These are phyloP conservation scores for Luehdorfia chinensis DNA, from an alignment of 1,140 invertebrate genomes.

Conservation along the genomic window DNA sequence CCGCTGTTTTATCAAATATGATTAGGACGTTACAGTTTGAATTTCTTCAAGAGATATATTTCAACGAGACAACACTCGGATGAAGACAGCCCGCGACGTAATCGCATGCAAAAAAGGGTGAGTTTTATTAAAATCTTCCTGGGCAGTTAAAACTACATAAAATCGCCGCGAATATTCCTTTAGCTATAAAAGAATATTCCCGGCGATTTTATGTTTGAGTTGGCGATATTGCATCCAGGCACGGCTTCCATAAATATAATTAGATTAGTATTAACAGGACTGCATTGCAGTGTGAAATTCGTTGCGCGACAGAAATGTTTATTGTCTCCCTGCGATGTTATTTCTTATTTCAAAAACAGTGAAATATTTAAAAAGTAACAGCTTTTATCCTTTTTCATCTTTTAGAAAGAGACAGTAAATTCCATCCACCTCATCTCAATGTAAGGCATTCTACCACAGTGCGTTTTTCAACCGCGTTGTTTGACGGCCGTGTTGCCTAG, in stretches of 20 bases:
- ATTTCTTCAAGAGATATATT: no score
- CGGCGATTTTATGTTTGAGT: no score
- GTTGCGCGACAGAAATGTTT: background rate
- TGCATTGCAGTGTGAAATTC: background rate
- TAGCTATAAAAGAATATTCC: no score
- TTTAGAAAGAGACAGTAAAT: background rate
- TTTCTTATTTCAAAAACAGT: background rate
- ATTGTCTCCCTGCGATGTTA: background rate
- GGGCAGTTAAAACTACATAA: constrained; percentile 15
- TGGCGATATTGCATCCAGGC: background rate
- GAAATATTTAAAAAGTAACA: background rate
- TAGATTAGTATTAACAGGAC: background rate
- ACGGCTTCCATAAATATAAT: constrained; percentile 2
- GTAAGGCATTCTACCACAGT: no score
- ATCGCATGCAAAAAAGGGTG: no score
- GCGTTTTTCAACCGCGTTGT: no score
- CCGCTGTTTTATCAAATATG: no score
- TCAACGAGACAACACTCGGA: no score
- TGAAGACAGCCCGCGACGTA: no score
- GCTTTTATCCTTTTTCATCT: background rate
- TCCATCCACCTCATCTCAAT: background rate
- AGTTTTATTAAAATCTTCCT: constrained; percentile 20
- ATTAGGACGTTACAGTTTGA: no score
- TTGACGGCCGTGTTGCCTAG: no score
- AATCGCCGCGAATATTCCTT: background rate